phyloP scores from a whole-genome alignment of 2,797 vertebrate species.

The Brachyalestes nurse region DNA sequence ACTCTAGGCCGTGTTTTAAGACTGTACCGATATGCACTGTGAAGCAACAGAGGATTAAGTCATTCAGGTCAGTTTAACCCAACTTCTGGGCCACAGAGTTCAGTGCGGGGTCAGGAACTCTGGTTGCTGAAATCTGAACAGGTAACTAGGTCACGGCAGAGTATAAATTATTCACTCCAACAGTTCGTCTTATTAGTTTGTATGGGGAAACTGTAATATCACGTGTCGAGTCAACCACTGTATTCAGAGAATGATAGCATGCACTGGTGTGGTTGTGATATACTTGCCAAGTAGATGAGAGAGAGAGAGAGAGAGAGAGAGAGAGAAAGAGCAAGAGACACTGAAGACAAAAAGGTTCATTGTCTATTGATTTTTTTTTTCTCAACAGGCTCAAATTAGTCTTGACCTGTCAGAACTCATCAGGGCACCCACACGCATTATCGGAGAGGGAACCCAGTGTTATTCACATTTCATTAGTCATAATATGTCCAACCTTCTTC shows the following conservation, averaged over 20 bases:
- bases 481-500: conserved; percentile 42
- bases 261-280: conserved; percentile 20
- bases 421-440: conserved; percentile 52
- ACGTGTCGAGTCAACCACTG: conserved; percentile 23
- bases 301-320: conserved; percentile 13
- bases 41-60: conserved; percentile 26
- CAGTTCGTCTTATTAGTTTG: conserved; percentile 41
- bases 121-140: conserved; percentile 51
- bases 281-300: conserved; percentile 38
- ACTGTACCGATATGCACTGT: conserved; percentile 11
- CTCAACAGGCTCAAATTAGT: conserved; percentile 43
- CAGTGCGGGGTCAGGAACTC: conserved; percentile 35
- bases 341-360: conserved; percentile 57
- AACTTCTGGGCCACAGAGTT: conserved; percentile 30
- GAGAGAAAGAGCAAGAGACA: not conserved
- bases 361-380: conserved; percentile 59
- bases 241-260: conserved; percentile 21
- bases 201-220: conserved; percentile 42
- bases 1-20: conserved; percentile 23
- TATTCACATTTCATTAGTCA: conserved; percentile 57
- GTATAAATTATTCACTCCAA: conserved; percentile 43
- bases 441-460: conserved; percentile 45
- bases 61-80: conserved; percentile 10
- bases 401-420: conserved; percentile 60
- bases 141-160: conserved; percentile 36